phyloP scores from a whole-genome alignment of 1,140 invertebrate species.

The Trachymyrmex cornetzi region DNA sequence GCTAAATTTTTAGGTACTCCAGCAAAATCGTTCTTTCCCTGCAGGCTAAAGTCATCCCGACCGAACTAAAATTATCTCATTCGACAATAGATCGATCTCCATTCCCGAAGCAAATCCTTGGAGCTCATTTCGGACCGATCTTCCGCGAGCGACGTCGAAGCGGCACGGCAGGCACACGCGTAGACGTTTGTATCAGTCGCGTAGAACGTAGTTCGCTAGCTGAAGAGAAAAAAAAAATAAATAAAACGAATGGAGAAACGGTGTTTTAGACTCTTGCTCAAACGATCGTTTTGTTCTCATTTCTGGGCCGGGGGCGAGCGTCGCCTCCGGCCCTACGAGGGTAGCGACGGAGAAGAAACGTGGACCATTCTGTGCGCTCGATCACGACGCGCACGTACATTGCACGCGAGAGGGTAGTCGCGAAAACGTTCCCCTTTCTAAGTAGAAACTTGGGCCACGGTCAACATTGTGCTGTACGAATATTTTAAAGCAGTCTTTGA shows the following conservation, averaged over 20 bases:
- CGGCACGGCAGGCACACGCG: conserved; percentile 59
- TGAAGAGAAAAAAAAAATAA: conserved; percentile 44
- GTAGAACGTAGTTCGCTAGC: conserved; percentile 80
- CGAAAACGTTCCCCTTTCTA: conserved; percentile 4
- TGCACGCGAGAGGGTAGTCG: not conserved
- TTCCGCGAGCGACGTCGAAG: conserved; percentile 64
- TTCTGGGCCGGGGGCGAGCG: not conserved
- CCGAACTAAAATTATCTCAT: too few species aligned
- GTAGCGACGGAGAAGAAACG: conserved; percentile 33
- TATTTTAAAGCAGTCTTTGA: too few species aligned
- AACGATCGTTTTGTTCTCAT: conserved; percentile 68
- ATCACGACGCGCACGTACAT: conserved; percentile 40
- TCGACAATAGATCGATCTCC: not conserved
- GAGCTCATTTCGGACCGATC: not conserved
- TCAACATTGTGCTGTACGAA: too few species aligned
- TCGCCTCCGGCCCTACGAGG: conserved; percentile 7
- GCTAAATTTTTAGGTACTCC: too few species aligned
- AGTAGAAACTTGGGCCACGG: too few species aligned
- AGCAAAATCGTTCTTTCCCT: too few species aligned
- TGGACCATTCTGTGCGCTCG: conserved; percentile 61
- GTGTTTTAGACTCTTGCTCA: conserved; percentile 82
- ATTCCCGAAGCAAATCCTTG: not conserved
- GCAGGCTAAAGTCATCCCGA: too few species aligned
- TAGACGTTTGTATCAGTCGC: conserved; percentile 75
- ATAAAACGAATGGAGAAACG: conserved; percentile 66